Percentiles rank a stretch among this genome's conserved stretches.
Evolutionary conservation across 2,113 vertebrate genomes (phyloP).

Genomic region (Mola mola): DNA sequence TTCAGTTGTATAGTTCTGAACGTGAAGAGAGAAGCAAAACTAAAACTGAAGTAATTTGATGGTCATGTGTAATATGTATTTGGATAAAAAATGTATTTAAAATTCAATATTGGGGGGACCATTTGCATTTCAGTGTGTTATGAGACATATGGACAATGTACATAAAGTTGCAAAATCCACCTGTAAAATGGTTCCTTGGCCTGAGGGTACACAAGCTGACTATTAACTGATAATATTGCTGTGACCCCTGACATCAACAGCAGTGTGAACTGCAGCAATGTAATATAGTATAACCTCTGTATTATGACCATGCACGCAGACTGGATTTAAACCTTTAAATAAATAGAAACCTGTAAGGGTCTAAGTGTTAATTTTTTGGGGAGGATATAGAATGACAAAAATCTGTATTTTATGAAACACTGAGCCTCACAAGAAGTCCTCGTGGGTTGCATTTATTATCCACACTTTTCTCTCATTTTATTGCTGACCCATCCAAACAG

Average conservation of each 20-base stretch:
- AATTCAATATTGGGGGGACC: background rate
- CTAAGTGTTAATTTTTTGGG: constrained; percentile 8
- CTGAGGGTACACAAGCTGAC: background rate
- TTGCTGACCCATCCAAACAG: background rate
- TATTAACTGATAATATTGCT: background rate
- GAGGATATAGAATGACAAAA: constrained; percentile 29
- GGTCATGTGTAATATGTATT: too few species aligned
- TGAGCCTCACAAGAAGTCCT: constrained; percentile 1
- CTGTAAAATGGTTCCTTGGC: background rate
- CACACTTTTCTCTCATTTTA: background rate
- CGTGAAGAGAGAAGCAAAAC: background rate
- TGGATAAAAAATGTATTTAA: background rate
- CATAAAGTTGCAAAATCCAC: background rate
- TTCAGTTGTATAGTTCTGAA: too few species aligned
- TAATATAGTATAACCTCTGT: constrained; percentile 26
- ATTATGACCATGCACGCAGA: constrained; percentile 8
- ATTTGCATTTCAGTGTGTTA: background rate
- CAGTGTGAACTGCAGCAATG: background rate
- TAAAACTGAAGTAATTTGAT: too few species aligned
- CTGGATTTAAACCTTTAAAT: constrained; percentile 17
- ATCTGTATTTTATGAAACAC: background rate
- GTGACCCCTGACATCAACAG: constrained; percentile 15
- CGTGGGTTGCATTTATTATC: background rate
- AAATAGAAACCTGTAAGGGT: constrained; percentile 6
- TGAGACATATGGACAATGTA: background rate